Percentiles rank a stretch among this genome's conserved stretches.
Conservation (phyloP, 2,888 invertebrate genomes). For the Eupithecia insigniata region DNA sequence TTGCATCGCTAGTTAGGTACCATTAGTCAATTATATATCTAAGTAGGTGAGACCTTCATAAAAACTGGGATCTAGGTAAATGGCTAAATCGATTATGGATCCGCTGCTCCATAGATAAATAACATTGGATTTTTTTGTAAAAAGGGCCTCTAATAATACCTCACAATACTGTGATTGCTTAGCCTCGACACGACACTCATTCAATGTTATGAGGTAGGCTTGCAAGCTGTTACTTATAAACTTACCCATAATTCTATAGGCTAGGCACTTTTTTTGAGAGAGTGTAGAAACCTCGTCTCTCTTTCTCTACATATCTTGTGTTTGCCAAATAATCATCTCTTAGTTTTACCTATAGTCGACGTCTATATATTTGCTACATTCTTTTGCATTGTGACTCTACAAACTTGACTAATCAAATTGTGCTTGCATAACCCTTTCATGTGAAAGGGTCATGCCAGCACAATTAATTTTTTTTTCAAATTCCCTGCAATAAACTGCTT, state of each 20-base stretch:
- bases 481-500: not conserved
- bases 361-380: not conserved
- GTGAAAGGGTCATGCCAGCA: too few species aligned
- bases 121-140: constrained; percentile 6
- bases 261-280: not conserved
- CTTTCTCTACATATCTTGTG: not conserved
- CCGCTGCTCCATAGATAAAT: not conserved
- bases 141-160: constrained; percentile 19
- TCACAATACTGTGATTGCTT: constrained; percentile 32
- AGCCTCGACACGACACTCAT: constrained; percentile 52
- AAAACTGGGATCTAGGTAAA: constrained; percentile 18
- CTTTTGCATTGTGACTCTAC: not conserved
- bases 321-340: too few species aligned
- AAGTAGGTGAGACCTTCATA: constrained; percentile 7
- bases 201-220: constrained; percentile 32
- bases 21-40: not conserved
- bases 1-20: not conserved
- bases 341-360: too few species aligned
- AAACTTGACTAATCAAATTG: not conserved
- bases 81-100: constrained; percentile 18
- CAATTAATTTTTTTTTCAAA: not conserved
- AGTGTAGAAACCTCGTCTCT: not conserved
- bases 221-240: not conserved
- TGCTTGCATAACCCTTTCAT: not conserved
- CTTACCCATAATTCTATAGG: not conserved